Evolutionary conservation across 2,888 invertebrate genomes (phyloP), one percentile per base, ranked within the genome.

Genomic region (Drosophila anomalata): DNA sequence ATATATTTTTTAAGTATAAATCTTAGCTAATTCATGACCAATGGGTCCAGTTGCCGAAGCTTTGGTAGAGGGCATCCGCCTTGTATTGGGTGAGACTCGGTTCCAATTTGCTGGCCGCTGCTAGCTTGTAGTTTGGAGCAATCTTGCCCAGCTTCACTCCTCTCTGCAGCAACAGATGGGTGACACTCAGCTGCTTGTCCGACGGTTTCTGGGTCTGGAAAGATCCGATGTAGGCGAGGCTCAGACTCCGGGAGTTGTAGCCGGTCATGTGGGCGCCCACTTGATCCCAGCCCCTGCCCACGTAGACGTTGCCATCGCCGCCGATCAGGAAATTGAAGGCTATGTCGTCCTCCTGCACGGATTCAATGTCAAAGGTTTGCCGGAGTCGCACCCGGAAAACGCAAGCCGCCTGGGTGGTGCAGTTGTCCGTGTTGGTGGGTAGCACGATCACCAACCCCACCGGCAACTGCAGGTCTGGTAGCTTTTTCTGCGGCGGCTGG

Each of bases 291-390:
- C 95, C 95, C 4, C 96, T 94, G 0, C 95, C 96, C 75, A 93
- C 94, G 89, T 96, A 96, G 0, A 94, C 95, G 8, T 94, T 93
- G 0, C 96, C 96, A 86, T 96, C 96, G 4, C 96, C 96, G 0
- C 96, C 96, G 2, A 97, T 93, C 2, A 97, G 91, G 78, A 96
- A 97, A 88, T 96, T 97, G 89, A 96, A 96, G 0, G 93, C 94
- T 24, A 96, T 96, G 86, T 96, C 96, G 65, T 92, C 93, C 93
- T 94, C 95, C 0, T 92, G 90, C 60, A 90, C 91, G 20, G 93
- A 93, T 77, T 95, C 95, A 36, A 96, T 94, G 89, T 96, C 96
- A 79, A 93, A 95, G 24, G 92, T 93, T 90, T 96, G 96, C 51
- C 95, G 94, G 26, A 92, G 89, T 12, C 95, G 93, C 2, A 95